Evolutionary conservation across 2,888 invertebrate genomes (phyloP).

Genomic region (Calameuta idolon): DNA sequence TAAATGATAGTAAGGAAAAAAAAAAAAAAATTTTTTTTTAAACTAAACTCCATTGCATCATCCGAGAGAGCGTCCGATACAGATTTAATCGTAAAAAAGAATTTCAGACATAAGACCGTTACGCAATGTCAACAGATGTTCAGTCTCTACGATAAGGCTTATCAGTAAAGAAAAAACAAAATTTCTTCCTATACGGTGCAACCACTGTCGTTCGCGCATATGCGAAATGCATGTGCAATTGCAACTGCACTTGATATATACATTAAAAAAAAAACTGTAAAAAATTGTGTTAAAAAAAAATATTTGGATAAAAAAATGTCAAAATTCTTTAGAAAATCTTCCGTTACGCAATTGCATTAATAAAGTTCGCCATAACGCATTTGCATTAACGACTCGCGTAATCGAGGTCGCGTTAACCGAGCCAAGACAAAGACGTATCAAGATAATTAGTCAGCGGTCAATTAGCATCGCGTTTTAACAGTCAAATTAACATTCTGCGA

Average conservation of each 20-base stretch:
- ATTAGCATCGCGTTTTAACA: background rate
- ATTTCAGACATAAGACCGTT: background rate
- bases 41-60: background rate
- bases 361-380: background rate
- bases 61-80: background rate
- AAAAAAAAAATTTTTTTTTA: no score
- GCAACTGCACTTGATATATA: no score
- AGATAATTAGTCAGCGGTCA: background rate
- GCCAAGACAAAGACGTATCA: background rate
- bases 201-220: background rate
- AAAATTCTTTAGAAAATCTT: background rate
- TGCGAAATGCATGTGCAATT: no score
- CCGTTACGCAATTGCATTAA: background rate
- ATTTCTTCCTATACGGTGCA: background rate
- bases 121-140: background rate
- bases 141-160: background rate
- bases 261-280: no score
- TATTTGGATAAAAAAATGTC: background rate
- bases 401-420: background rate
- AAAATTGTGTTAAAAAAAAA: background rate
- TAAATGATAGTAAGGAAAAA: background rate
- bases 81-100: background rate
- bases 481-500: background rate
- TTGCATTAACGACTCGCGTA: background rate
- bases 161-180: background rate